Evolutionary conservation across 2,888 invertebrate genomes (phyloP), one percentile per base, ranked within the genome.

Genomic region (Drosophila mercatorum): DNA sequence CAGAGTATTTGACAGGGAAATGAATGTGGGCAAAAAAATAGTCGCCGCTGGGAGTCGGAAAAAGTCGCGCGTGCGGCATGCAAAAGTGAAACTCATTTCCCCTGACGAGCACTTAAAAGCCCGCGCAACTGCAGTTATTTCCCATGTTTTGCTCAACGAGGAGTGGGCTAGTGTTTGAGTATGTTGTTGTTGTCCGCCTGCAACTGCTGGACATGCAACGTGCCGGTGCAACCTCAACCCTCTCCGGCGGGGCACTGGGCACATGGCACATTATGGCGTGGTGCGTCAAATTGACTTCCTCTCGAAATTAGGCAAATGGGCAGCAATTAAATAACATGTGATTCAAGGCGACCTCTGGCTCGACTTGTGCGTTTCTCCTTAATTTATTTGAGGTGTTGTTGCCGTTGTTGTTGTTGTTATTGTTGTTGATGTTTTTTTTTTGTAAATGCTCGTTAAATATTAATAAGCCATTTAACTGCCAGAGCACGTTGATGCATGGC

Each of bases 401-500:
- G 47, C 7, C 6, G 6, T 14, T 28, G 72, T 46, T 47, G 28
- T n/a, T 14, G 12, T 12, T 26, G 26, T 28, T 31, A 8, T 46
- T 22, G 3, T 12, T 11, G 11, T 44, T 26, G 17, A 17, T 17
- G 17, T 17, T 28, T 12, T 28, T 28, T 28, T 26, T 52, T 64
- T 49, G 66, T 76, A 68, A 77, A 73, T 56, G 72, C 56, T 68
- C 75, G 63, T 81, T 85, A 87, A 84, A 87, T 87, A 87, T 81
- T 84, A 89, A 84, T 89, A 79, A 89, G 81, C 68, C 88, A 83
- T 87, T 84, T 89, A 84, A 77, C 70, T 79, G 88, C 73, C 87
- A 74, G 80, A 81, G 67, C 88, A 79, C 65, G 84, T 81, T 84
- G 84, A 84, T 87, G 87, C 81, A 84, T 89, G 89, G 61, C 41